Evolutionary conservation across 2,888 invertebrate genomes (phyloP), one percentile per base, ranked within the genome.

Genomic region (Synanthedon tipuliformis): DNA sequence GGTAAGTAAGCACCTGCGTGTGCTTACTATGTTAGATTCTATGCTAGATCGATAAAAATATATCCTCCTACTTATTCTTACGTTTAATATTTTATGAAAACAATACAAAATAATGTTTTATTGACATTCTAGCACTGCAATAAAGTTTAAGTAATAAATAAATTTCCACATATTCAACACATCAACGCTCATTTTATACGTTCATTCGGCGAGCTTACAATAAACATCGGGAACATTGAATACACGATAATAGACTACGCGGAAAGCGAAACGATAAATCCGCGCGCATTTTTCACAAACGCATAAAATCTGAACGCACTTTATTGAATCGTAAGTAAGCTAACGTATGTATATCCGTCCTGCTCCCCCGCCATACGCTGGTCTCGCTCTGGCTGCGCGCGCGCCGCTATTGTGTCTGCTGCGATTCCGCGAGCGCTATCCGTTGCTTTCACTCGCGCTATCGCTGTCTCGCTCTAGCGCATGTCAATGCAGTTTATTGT

Each of bases 401-500:
- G 83, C 85, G 84, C 74, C 74, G 73, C 83, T 81, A 84, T 85
- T 86, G 84, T 84, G 80, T 84, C 79, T 81, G 75, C 72, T 68
- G 78, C 59, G 75, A 73, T 79, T 78, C 68, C 71, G 70, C 61
- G 63, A 80, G 68, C 55, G 53, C 66, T 63, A 57, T 57, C 69
- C 57, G 58, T 68, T 82, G 70, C 77, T 56, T 58, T 85, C 67
- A 15, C 41, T 12, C 75, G 64, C 72, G 59, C 65, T 84, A 82
- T 67, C 73, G 59, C 63, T 60, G 72, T 86, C 80, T 61, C 73
- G 16, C 61, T 83, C 75, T 55, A 52, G 56, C 75, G 72, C 79
- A 74, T 82, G 81, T 84, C 85, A 85, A 81, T 84, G 84, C 85
- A 85, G 75, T 85, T 86, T 86, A 86, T 86, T 85, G 85, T 84